These are phyloP conservation scores for Cosmia pyralina DNA, from an alignment of 2,888 invertebrate genomes.

Conservation along the genomic window DNA sequence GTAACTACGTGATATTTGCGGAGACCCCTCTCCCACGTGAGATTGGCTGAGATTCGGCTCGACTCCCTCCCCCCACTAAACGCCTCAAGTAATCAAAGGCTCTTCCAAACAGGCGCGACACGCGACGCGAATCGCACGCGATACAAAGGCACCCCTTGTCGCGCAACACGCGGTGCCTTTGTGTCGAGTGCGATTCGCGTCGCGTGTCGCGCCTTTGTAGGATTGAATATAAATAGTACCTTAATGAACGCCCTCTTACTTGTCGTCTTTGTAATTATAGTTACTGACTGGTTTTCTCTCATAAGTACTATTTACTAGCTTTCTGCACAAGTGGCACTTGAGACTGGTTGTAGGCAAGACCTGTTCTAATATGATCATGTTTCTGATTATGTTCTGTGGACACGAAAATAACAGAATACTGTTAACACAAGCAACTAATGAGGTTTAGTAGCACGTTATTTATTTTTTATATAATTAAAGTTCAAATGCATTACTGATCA, in stretches of 20 bases:
- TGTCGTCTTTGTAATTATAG: constrained; percentile 6
- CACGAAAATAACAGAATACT: neutral
- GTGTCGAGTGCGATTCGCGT: too few species aligned
- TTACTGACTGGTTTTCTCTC: constrained; percentile 39
- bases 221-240: too few species aligned
- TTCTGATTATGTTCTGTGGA: neutral
- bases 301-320: constrained; percentile 12
- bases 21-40: too few species aligned
- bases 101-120: too few species aligned
- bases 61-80: too few species aligned
- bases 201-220: too few species aligned
- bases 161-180: too few species aligned
- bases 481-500: neutral
- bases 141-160: too few species aligned
- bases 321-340: constrained; percentile 24
- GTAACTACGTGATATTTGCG: too few species aligned
- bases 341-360: constrained; percentile 9
- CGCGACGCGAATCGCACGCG: too few species aligned
- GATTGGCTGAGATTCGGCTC: too few species aligned
- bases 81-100: too few species aligned
- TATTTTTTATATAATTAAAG: neutral
- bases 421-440: neutral
- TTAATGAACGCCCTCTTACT: neutral
- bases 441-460: neutral
- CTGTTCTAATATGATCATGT: constrained; percentile 25